phyloP scores from a whole-genome alignment of 2,888 invertebrate species.

The Euzetes globulus region DNA sequence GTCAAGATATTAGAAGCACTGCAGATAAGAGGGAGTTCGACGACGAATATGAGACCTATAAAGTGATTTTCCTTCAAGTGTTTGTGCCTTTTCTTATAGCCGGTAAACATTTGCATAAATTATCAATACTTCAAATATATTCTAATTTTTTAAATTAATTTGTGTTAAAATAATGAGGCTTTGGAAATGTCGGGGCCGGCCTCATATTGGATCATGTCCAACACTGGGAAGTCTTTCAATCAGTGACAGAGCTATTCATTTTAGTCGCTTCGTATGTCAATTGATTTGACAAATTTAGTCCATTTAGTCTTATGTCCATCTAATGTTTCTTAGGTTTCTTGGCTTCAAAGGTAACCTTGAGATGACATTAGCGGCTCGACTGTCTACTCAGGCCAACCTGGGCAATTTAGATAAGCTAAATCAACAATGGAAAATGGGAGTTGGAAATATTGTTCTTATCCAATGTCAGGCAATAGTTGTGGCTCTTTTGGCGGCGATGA shows the following conservation, averaged over 20 bases:
- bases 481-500: constrained; percentile 51
- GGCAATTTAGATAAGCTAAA: constrained; percentile 50
- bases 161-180: too few relatives aligned
- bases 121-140: constrained; percentile 36
- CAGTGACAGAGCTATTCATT: too few relatives aligned
- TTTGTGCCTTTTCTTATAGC: constrained; percentile 41
- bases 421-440: constrained; percentile 48
- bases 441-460: constrained; percentile 52
- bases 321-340: constrained; percentile 49
- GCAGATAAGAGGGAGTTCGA: not conserved
- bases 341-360: constrained; percentile 56
- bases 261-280: constrained; percentile 47
- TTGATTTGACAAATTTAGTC: constrained; percentile 45
- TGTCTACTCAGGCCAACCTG: constrained; percentile 54
- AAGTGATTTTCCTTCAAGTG: constrained; percentile 39
- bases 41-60: constrained; percentile 36
- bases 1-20: constrained; percentile 30
- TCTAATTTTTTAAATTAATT: constrained; percentile 29
- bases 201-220: constrained; percentile 71
- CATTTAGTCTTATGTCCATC: constrained; percentile 49
- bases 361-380: constrained; percentile 54
- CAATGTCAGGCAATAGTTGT: constrained; percentile 49
- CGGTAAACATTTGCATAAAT: constrained; percentile 39
- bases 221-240: constrained; percentile 54
- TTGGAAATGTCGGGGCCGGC: constrained; percentile 85